phyloP scores from a whole-genome alignment of 2,797 vertebrate genomes.

The Melanotaenia maccullochi region DNA sequence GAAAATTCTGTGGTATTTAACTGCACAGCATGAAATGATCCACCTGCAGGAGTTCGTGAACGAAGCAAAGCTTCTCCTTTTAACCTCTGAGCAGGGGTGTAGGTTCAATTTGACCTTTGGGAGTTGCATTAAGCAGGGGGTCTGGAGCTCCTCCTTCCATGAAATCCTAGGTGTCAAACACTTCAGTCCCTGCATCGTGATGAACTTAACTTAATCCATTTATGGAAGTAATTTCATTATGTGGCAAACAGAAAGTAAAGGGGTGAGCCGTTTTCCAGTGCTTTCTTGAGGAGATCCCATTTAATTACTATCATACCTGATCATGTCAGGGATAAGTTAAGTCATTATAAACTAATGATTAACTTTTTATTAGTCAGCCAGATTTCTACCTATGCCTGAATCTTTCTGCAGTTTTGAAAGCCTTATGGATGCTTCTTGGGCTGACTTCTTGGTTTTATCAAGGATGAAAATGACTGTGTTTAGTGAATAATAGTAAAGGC shows the following conservation, averaged over 20 bases:
- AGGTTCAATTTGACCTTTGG: background rate
- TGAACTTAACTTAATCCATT: background rate
- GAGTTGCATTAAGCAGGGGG: background rate
- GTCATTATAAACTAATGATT: too few relatives aligned
- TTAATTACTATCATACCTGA: too few relatives aligned
- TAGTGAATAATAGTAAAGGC: too few relatives aligned
- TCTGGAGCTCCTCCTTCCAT: background rate
- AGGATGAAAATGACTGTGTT: too few relatives aligned
- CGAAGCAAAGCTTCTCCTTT: constrained; percentile 19
- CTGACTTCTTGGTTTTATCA: too few relatives aligned
- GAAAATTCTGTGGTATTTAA: background rate
- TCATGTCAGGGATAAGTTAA: too few relatives aligned
- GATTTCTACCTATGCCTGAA: too few relatives aligned
- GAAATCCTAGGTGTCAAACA: background rate
- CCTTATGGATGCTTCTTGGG: too few relatives aligned
- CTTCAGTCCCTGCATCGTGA: background rate
- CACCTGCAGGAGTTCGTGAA: constrained; percentile 4
- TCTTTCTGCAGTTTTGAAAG: too few relatives aligned
- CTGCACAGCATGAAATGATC: constrained; percentile 11
- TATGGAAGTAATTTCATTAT: background rate
- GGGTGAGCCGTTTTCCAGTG: too few relatives aligned
- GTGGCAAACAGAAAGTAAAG: background rate
- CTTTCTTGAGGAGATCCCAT: too few relatives aligned
- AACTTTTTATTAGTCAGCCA: too few relatives aligned
- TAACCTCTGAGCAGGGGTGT: background rate